Base-by-base conservation (phyloP, 2,888 invertebrate genomes). In the Liposcelis brunnea region DNA sequence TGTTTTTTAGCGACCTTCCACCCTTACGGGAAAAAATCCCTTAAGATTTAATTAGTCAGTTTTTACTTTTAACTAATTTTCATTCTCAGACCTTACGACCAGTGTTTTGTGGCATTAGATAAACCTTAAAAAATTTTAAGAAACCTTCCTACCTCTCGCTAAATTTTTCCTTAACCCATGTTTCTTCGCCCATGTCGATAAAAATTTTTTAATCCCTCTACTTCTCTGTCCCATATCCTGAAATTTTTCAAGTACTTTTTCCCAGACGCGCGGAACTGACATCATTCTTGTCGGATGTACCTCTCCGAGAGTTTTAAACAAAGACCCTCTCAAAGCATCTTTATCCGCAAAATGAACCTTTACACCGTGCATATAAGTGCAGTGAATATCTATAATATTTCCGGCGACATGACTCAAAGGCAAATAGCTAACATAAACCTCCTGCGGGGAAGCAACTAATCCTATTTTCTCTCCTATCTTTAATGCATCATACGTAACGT, bases 321-420 rank as follows among this genome's bases (percentile, higher is more conserved):
- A 65, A 47, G 75, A 76, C 44, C 87, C 89, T 63, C 84, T 91
- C 2, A 93, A 66, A 1, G 91, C 91, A 63, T 90, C 81, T 52
- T 82, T 85, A 58, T 86, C 83, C n/a, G 89, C 90, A 64, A 91
- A 91, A 63, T 79, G 83, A n/a, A 85, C 69, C 2, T 81, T 70
- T 1, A 71, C 26, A 26, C 4, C 26, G 26, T 26, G 26, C 8
- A 26, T 6, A 26, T 6, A 26, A 26, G 26, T 26, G 26, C 26
- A 26, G 26, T 26, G 26, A 8, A 26, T 26, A 8, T 26, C 26
- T 4, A 26, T 8, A 8, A 26, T 26, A 8, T 26, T 26, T 31
- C 89, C 91, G 42, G 91, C 91, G 31, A 91, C 80, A 59, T 93
- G 91, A 55, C 89, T 89, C 40, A 93, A 66, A 0, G 93, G 91